phyloP scores from a whole-genome alignment of 2,888 invertebrate species.

The Ommatoiulus sabulosus region DNA sequence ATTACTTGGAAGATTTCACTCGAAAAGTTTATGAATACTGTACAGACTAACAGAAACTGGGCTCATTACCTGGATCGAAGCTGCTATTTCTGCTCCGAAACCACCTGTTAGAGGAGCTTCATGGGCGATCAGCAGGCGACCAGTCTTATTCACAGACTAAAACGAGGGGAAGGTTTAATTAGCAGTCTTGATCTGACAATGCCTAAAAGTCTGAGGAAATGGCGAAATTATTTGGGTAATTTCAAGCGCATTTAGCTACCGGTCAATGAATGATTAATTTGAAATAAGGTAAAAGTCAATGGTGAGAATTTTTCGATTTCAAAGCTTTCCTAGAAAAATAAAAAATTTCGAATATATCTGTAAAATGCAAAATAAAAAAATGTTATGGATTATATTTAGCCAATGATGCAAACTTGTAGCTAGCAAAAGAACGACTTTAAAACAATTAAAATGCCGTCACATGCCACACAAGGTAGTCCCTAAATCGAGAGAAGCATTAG shows the following conservation, averaged over 20 bases:
- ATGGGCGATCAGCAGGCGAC: conserved; percentile 89
- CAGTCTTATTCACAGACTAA: conserved; percentile 96
- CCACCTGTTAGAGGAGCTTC: conserved; percentile 97
- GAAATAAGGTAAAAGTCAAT: neutral
- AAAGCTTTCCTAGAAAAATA: neutral
- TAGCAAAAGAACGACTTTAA: too few species aligned
- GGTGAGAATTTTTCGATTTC: neutral
- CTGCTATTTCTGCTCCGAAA: conserved; percentile 95
- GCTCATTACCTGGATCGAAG: conserved; percentile 84
- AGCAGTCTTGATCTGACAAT: neutral
- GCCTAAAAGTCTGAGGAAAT: neutral
- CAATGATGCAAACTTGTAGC: too few species aligned
- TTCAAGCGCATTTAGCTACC: neutral
- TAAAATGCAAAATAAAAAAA: neutral
- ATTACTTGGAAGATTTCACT: neutral
- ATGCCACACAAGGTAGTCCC: too few species aligned
- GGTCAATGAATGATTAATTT: too few species aligned
- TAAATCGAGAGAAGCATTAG: too few species aligned
- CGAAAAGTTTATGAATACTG: neutral
- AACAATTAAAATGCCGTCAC: too few species aligned
- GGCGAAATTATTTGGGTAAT: neutral
- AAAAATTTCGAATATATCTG: too few species aligned
- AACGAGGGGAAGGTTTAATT: conserved; percentile 49
- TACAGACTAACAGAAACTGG: neutral
- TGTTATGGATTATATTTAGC: neutral